Evolutionary conservation across 2,888 invertebrate species (phyloP).

Genomic region (Leptopilina drosophilae): DNA sequence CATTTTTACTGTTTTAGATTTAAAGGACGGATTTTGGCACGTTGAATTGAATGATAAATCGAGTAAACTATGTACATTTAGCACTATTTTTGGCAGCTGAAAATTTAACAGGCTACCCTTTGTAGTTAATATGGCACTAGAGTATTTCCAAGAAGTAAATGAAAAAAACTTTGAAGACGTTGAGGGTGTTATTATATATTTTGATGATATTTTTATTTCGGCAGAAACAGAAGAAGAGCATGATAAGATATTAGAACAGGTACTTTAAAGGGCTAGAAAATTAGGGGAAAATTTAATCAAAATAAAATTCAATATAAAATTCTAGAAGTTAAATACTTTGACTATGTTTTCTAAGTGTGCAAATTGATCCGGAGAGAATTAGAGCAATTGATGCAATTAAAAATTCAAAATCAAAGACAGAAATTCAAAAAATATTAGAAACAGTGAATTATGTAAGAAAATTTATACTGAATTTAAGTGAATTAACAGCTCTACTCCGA

Average conservation of each 20-base stretch:
- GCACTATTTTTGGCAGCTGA: conserved; percentile 58
- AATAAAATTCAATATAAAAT: conserved; percentile 47
- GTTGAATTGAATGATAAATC: conserved; percentile 48
- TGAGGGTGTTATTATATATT: background rate
- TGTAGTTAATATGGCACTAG: conserved; percentile 66
- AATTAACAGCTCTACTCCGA: conserved; percentile 51
- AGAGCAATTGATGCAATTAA: conserved; percentile 48
- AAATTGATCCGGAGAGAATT: conserved; percentile 39
- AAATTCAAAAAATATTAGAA: conserved; percentile 54
- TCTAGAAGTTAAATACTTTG: conserved; percentile 48
- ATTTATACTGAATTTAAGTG: conserved; percentile 55
- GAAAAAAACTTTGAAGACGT: conserved; percentile 5
- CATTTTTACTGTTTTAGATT: conserved; percentile 49
- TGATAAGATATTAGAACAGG: background rate
- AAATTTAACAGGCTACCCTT: conserved; percentile 67
- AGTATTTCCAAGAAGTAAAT: conserved; percentile 64
- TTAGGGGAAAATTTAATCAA: conserved; percentile 44
- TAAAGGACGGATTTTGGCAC: conserved; percentile 55
- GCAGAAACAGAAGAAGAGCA: conserved; percentile 6
- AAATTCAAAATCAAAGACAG: conserved; percentile 52
- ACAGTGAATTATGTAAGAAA: conserved; percentile 57
- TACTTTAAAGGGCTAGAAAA: background rate
- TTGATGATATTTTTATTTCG: background rate
- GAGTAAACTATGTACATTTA: conserved; percentile 50
- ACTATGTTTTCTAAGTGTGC: conserved; percentile 38